Conservation (phyloP, 2,113 vertebrate species). For the Hepsetus odoe region DNA sequence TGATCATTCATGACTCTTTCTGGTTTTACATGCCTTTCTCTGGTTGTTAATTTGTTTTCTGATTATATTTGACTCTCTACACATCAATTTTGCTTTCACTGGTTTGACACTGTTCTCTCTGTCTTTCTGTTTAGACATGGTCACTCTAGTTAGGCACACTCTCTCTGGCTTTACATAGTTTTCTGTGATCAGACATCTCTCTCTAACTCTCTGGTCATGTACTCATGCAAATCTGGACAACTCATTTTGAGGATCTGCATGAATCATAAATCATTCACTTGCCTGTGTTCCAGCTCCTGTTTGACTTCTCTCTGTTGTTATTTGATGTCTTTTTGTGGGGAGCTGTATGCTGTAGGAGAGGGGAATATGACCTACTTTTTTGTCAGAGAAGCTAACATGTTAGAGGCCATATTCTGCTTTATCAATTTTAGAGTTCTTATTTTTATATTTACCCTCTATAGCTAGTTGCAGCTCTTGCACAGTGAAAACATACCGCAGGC, state of each 20-base stretch:
- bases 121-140: no score
- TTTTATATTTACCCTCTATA: not conserved
- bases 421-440: not conserved
- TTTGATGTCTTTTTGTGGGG: not conserved
- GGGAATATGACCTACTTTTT: slow-evolving; percentile 45
- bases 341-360: slow-evolving; percentile 12
- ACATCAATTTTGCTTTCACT: no score
- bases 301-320: slow-evolving; percentile 27
- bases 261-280: slow-evolving; percentile 49
- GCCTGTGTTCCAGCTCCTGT: slow-evolving; percentile 17
- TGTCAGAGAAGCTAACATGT: not conserved
- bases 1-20: not conserved
- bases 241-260: slow-evolving; percentile 34
- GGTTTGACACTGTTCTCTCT: no score
- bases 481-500: not conserved
- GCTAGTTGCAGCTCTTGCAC: not conserved
- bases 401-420: not conserved
- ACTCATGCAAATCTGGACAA: slow-evolving; percentile 10
- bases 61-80: no score
- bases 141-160: no score
- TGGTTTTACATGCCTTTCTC: not conserved
- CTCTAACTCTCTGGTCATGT: slow-evolving; percentile 3
- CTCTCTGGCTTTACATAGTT: not conserved
- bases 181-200: no score
- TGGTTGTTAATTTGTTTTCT: no score